These are phyloP conservation scores for Oncorhynchus mykiss DNA, from an alignment of 2,113 vertebrate genomes.

Conservation along the genomic window DNA sequence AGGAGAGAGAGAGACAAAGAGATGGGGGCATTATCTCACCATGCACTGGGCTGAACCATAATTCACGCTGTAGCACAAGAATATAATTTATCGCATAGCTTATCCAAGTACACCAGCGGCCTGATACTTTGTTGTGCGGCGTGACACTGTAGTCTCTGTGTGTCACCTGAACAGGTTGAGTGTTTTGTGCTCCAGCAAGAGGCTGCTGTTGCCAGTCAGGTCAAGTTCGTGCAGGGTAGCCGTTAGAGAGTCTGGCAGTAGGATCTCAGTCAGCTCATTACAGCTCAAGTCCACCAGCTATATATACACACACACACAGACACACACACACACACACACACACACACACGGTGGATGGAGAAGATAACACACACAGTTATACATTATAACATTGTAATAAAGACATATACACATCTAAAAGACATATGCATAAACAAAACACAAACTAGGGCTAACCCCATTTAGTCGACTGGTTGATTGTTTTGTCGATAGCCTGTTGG, in stretches of 20 bases:
- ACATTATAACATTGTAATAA: no score
- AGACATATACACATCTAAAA: conserved; percentile 4
- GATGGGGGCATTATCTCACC: not conserved
- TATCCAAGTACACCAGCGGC: not conserved
- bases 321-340: conserved; percentile 16
- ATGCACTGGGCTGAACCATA: not conserved
- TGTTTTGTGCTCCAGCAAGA: conserved; percentile 91
- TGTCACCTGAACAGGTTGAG: conserved; percentile 92
- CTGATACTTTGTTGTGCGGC: not conserved
- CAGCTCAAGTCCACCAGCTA: conserved; percentile 95
- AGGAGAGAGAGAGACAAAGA: not conserved
- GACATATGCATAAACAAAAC: not conserved
- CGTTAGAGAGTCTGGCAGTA: conserved; percentile 86
- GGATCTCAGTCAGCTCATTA: conserved; percentile 92
- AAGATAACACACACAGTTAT: not conserved
- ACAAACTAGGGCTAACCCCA: no score
- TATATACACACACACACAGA: conserved; percentile 11
- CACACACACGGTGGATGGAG: not conserved
- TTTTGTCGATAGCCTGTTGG: no score
- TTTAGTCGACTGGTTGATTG: no score
- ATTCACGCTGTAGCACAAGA: not conserved
- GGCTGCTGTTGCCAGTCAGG: conserved; percentile 88
- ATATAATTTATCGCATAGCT: not conserved
- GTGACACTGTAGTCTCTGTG: not conserved
- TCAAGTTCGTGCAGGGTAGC: conserved; percentile 89